A percentile compares a stretch with the other conserved stretches of the same genome.
These are phyloP conservation scores for Apis cerana DNA, from an alignment of 1,140 invertebrate species.

Conservation along the genomic window DNA sequence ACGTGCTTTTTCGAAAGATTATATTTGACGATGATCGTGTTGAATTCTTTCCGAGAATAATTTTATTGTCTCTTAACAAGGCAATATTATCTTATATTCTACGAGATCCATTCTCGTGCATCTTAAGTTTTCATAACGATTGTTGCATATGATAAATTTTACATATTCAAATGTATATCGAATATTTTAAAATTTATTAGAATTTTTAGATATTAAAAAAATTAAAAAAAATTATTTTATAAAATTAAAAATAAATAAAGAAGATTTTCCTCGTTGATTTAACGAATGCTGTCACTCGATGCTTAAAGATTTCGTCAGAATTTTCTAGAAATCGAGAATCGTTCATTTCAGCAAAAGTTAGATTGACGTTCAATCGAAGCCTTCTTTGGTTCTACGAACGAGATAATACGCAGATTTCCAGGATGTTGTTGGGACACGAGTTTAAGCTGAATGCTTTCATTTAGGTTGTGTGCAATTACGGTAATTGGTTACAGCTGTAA, in stretches of 20 bases:
- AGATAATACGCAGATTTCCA: conserved; percentile 32
- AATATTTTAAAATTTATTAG: too few species aligned
- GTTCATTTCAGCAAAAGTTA: background rate
- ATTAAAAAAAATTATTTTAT: too few species aligned
- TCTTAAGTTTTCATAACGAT: background rate
- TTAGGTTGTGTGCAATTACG: conserved; percentile 13
- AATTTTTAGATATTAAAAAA: too few species aligned
- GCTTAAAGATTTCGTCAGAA: background rate
- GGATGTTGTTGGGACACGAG: background rate
- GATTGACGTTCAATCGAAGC: background rate
- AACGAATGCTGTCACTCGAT: too few species aligned
- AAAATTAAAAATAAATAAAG: too few species aligned
- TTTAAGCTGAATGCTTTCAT: conserved; percentile 29
- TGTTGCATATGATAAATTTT: background rate
- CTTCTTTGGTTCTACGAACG: conserved; percentile 7
- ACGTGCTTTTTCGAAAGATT: background rate
- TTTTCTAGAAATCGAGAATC: background rate
- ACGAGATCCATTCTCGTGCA: background rate
- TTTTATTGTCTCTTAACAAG: conserved; percentile 16
- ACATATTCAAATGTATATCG: background rate
- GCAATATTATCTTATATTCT: background rate
- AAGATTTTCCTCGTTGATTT: too few species aligned
- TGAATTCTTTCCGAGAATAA: background rate
- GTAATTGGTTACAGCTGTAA: conserved; percentile 39
- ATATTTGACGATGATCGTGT: background rate